Percentiles rank a stretch among this genome's conserved stretches.
These are phyloP conservation scores for Bradypodion ventrale DNA, from an alignment of 2,797 vertebrate genomes.

Conservation along the genomic window DNA sequence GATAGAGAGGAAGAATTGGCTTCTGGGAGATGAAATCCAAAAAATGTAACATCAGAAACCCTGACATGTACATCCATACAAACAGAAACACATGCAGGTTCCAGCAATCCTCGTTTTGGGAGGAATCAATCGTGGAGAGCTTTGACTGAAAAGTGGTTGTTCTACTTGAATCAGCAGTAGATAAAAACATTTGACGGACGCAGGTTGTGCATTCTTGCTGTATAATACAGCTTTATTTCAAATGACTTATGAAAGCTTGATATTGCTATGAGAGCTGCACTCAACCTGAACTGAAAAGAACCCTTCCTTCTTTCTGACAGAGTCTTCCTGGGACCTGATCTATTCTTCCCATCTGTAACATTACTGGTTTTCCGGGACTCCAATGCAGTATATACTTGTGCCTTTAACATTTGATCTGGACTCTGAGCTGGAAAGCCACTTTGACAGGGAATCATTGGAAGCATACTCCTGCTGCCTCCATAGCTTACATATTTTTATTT, in stretches of 20 bases:
- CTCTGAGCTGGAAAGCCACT: slow-evolving; percentile 54
- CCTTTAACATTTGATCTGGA: slow-evolving; percentile 66
- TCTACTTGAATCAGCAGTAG: no score
- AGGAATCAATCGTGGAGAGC: background rate
- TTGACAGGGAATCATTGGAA: slow-evolving; percentile 53
- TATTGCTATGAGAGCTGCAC: background rate
- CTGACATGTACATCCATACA: no score
- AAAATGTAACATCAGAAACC: no score
- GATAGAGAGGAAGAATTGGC: no score
- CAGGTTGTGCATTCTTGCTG: background rate
- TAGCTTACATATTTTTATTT: background rate
- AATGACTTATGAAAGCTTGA: no score
- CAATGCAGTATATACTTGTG: slow-evolving; percentile 22
- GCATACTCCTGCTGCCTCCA: slow-evolving; percentile 59
- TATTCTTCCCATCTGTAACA: background rate
- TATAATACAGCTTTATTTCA: background rate
- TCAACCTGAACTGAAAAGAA: background rate
- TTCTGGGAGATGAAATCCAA: no score
- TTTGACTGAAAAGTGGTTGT: background rate
- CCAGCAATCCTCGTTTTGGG: background rate
- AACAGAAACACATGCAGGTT: background rate
- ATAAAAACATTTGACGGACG: no score
- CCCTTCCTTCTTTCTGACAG: background rate
- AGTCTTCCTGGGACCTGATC: background rate
- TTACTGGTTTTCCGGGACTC: background rate